A percentile compares a stretch with the other conserved stretches of the same genome.
Conservation (phyloP, 2,888 invertebrate species). For the Lycocerus yunnanus region DNA sequence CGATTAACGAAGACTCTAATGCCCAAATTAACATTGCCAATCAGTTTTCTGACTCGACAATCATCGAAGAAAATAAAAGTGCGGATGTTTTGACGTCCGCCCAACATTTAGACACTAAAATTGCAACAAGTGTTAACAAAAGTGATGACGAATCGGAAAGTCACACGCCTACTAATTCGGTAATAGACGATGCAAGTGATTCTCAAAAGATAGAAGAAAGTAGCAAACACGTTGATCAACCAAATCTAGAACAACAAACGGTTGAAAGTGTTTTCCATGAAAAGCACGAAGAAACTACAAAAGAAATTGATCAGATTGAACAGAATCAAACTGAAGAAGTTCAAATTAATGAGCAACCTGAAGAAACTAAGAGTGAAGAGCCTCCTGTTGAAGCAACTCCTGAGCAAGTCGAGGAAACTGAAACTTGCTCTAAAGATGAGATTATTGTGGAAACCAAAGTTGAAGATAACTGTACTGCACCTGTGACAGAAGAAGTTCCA, state of each 20-base stretch:
- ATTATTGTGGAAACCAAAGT: neutral
- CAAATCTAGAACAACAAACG: neutral
- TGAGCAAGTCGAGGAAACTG: neutral
- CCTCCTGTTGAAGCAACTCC: neutral
- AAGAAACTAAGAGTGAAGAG: neutral
- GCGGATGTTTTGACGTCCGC: neutral
- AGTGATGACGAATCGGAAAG: neutral
- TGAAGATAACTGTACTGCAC: neutral
- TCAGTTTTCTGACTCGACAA: slow-evolving; percentile 22
- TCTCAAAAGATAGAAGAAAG: neutral
- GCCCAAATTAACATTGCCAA: slow-evolving; percentile 3
- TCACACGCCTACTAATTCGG: neutral
- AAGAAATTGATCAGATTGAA: neutral
- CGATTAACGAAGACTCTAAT: slow-evolving; percentile 13
- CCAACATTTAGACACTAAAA: neutral
- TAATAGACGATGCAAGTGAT: neutral
- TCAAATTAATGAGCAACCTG: too few species aligned
- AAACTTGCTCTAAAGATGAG: neutral
- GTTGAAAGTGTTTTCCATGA: neutral
- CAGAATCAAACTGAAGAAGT: neutral
- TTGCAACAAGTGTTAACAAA: neutral
- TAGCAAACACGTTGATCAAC: neutral
- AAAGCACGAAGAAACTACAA: neutral
- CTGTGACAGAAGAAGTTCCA: slow-evolving; percentile 35
- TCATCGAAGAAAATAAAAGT: neutral